Percentiles rank a stretch among this genome's conserved stretches.
phyloP scores from a whole-genome alignment of 2,797 vertebrate species.

The Notamacropus eugenii region DNA sequence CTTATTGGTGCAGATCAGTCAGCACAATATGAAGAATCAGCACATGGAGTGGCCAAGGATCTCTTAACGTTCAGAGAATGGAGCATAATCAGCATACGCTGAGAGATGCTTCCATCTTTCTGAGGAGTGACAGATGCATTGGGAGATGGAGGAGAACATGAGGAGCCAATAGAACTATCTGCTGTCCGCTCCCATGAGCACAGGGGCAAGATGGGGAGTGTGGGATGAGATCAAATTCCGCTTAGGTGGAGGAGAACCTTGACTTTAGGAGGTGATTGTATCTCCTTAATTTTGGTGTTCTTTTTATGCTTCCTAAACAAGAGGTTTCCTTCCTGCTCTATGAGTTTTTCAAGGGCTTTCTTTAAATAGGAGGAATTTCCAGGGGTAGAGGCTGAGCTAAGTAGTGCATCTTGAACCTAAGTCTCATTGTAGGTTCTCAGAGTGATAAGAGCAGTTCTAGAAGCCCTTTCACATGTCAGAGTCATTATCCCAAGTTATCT shows the following conservation, averaged over 20 bases:
- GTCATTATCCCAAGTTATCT: background rate
- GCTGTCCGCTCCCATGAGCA: background rate
- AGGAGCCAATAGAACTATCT: background rate
- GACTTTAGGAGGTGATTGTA: background rate
- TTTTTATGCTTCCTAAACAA: background rate
- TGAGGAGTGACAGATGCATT: background rate
- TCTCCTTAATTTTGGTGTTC: background rate
- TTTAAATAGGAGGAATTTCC: background rate
- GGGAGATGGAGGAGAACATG: background rate
- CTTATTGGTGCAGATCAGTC: background rate
- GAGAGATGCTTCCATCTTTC: background rate
- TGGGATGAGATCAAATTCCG: background rate
- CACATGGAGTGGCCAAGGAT: background rate
- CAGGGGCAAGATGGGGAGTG: background rate
- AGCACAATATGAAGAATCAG: background rate
- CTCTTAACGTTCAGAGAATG: background rate
- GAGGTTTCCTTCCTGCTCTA: background rate
- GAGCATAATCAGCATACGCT: background rate
- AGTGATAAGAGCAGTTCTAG: background rate
- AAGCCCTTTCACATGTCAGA: background rate
- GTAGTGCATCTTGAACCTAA: background rate
- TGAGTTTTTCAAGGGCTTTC: background rate
- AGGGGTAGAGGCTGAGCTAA: background rate
- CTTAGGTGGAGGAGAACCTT: background rate
- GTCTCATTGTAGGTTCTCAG: background rate